Base-by-base conservation (phyloP, 2,888 invertebrate genomes). In the Pteria penguin region DNA sequence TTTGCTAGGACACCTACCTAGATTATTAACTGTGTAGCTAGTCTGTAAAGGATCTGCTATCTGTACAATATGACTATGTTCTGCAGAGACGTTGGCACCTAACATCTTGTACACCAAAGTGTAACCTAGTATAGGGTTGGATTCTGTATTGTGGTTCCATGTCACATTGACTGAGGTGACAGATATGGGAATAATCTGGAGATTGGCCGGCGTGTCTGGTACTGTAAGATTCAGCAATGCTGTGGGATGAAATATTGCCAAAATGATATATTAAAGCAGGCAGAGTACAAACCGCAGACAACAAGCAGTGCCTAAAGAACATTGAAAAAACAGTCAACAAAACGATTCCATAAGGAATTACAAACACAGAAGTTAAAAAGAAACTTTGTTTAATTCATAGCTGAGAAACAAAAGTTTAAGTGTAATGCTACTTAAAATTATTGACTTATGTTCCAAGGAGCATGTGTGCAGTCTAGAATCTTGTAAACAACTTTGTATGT, bases 101-200 rank as follows among this genome's bases (percentile, higher is more conserved):
- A 54, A 31, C 14, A 72, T 24, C 26, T 65, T 68, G 22, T 68
- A 62, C 24, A 77, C 65, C 31, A 82, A 29, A 4, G n/a, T 76
- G 45, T 72, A 80, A 27, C 75, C 36, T 4, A 63, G 33, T 2
- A 79, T 67, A 1, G 69, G 57, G n/a, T 33, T 32, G 2, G 33
- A 45, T 26, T 63, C 67, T 1, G 36, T 33, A 4, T 27, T 8
- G 2, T 75, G 63, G 0, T 70, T 24, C 84, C 84, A 84, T 0
- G 83, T 75, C 4, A 81, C 79, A 61, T 84, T 82, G 22, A 83
- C 80, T 1, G 80, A 63, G 0, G 80, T 77, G n/a, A 62, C 32
- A 45, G 82, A 80, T 14, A 84, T 62, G 4, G 70, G 73, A 2
- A 72, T 36, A n/a, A 84, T 65, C 2, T 71, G 70, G 22, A 84